phyloP scores from a whole-genome alignment of 2,888 invertebrate genomes.

The Diloba caeruleocephala region DNA sequence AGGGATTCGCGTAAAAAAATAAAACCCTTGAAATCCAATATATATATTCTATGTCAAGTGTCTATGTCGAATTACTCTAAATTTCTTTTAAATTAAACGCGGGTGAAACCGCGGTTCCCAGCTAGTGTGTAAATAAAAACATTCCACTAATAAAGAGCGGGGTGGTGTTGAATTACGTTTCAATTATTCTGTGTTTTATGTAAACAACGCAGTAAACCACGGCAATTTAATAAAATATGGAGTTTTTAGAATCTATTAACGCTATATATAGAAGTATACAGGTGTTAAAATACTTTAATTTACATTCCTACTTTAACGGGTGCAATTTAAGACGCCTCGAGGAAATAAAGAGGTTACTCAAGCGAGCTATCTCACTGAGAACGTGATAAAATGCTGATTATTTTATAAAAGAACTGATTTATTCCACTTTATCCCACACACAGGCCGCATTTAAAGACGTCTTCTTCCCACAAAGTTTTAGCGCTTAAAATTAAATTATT shows the following conservation, averaged over 20 bases:
- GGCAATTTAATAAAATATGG: conserved; percentile 29
- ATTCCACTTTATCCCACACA: conserved; percentile 55
- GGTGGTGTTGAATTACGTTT: conserved; percentile 28
- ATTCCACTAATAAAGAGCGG: conserved; percentile 21
- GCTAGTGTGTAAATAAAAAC: conserved; percentile 22
- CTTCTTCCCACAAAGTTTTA: conserved; percentile 58
- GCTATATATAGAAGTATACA: conserved; percentile 13
- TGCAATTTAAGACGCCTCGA: conserved; percentile 38
- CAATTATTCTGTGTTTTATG: conserved; percentile 42
- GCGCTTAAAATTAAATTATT: conserved; percentile 77
- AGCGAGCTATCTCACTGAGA: conserved; percentile 31
- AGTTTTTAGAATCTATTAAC: conserved; percentile 35
- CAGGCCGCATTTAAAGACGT: conserved; percentile 46
- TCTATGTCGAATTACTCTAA: too few relatives aligned
- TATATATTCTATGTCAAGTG: too few relatives aligned
- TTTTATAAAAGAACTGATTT: conserved; percentile 62
- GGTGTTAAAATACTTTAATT: conserved; percentile 31
- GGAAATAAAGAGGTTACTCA: conserved; percentile 39
- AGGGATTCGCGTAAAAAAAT: too few relatives aligned
- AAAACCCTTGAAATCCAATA: too few relatives aligned
- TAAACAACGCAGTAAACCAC: conserved; percentile 36
- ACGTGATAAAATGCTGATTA: conserved; percentile 53
- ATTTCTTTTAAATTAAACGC: too few relatives aligned
- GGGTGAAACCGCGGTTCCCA: too few relatives aligned
- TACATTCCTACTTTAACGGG: conserved; percentile 37